A percentile compares a stretch with the other conserved stretches of the same genome.
Conservation (phyloP, 2,797 vertebrate species). For the Pipistrellus kuhlii region DNA sequence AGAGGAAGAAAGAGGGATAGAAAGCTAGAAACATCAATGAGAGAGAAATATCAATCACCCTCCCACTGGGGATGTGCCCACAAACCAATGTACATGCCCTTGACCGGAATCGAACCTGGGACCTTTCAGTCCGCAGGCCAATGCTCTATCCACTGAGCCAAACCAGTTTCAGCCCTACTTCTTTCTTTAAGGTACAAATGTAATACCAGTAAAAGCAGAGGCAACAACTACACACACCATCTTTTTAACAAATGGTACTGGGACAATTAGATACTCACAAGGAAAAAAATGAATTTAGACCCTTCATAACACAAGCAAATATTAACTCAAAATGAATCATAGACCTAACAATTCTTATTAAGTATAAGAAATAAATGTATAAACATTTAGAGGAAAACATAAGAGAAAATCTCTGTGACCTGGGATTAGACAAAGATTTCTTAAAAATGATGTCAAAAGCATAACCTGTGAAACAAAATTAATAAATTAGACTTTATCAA, state of each 20-base stretch:
- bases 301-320: slow-evolving; percentile 25
- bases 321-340: slow-evolving; percentile 24
- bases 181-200: slow-evolving; percentile 23
- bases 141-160: too few species aligned
- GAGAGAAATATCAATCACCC: too few species aligned
- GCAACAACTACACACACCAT: slow-evolving; percentile 8
- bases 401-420: background rate
- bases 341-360: background rate
- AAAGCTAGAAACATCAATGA: too few species aligned
- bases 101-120: too few species aligned
- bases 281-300: background rate
- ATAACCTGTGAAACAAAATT: background rate
- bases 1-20: too few species aligned
- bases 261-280: background rate
- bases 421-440: slow-evolving; percentile 15
- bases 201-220: background rate
- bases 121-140: too few species aligned
- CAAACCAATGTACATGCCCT: too few species aligned
- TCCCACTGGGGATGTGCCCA: too few species aligned
- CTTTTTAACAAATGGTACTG: slow-evolving; percentile 29
- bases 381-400: slow-evolving; percentile 38
- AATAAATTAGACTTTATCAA: background rate
- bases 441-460: slow-evolving; percentile 10
- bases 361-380: background rate
- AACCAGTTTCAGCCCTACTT: background rate